Conservation (phyloP, 2,113 vertebrate species). For the Pedionomus torquatus region DNA sequence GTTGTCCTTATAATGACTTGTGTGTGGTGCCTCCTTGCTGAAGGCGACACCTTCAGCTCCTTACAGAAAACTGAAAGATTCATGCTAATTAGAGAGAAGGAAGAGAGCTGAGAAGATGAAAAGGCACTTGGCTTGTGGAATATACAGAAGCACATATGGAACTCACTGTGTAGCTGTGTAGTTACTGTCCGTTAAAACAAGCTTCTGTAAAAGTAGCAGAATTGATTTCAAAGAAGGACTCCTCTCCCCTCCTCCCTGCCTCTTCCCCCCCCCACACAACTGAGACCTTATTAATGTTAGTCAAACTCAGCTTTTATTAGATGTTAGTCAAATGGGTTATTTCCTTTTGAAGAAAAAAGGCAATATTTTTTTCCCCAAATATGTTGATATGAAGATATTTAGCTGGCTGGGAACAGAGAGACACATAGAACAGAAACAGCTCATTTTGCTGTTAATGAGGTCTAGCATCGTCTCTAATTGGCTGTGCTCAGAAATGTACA, state of each 20-base stretch:
- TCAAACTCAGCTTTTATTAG: neutral
- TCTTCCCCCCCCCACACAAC: too few species aligned
- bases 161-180: neutral
- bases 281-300: neutral
- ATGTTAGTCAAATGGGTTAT: neutral
- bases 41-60: neutral
- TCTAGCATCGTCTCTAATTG: neutral
- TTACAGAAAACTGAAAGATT: neutral
- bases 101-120: neutral
- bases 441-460: neutral
- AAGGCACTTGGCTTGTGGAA: neutral
- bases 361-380: neutral
- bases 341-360: neutral
- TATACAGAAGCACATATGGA: neutral
- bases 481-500: neutral
- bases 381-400: neutral
- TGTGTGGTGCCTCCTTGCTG: neutral
- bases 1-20: neutral
- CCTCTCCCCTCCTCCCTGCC: accelerated
- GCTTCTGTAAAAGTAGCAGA: neutral
- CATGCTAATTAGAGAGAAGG: neutral
- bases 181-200: neutral
- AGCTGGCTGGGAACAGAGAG: neutral
- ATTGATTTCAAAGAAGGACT: neutral
- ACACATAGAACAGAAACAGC: neutral